Base-by-base conservation (phyloP, 2,113 vertebrate species). In the Actenoides hombroni region DNA sequence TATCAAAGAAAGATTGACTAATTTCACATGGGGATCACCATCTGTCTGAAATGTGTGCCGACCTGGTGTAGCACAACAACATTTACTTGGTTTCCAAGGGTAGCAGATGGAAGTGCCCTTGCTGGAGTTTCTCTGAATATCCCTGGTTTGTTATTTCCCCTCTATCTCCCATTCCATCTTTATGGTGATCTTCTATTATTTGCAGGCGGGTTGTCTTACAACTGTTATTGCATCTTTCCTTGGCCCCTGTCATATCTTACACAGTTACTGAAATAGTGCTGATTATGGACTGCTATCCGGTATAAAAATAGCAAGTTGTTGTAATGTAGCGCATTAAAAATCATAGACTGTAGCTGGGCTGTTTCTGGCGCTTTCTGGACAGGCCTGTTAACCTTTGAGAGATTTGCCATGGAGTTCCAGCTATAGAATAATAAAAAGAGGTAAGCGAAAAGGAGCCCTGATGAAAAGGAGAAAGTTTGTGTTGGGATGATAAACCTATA, bases 301-400 rank as follows among this genome's bases (percentile, higher is more conserved):
- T 67, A 61, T 97, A 97, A 97, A 97, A 97, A 96, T 97, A 97
- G 86, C 83, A 57, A 13, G 31, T 93, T 96, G 63, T 96, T 95
- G 76, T 96, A 95, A 96, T 86, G 88, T 81, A 71, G 80, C 79
- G 86, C 83, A 92, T 97, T 96, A 96, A 97, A 97, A 97, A 98
- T 96, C 96, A 95, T 83, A 26, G 90, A 35, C 85, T 91, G 90
- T 67, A 91, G 88, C 78, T n/a, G 2, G 54, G 74, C 76, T 95
- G 68, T 83, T 82, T 37, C 65, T 73, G 95, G 60, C 39, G 42
- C 88, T 97, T 86, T 97, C 78, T 82, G 96, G 93, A 78, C 73
- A 87, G 90, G 83, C 86, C 94, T 94, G 63, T 97, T 97, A 97
- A 95, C 88, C 95, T 97, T 94, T 94, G 90, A 91, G 93, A 92